Conservation (phyloP, 2,888 invertebrate species). For the Lepidochitona cinerea region DNA sequence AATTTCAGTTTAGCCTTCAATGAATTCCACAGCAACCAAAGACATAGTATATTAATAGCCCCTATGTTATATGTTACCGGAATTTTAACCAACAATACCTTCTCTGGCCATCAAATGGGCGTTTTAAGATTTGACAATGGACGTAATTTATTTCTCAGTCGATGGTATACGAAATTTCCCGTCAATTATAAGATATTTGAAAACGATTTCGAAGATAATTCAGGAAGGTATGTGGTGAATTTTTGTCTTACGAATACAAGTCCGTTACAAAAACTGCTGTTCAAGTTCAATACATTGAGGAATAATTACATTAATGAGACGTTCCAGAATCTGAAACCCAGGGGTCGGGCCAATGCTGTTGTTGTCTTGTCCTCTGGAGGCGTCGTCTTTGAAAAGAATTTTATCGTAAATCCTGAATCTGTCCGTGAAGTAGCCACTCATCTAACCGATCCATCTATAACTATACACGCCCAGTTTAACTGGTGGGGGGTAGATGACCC, state of each 20-base stretch:
- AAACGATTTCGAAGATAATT: conserved; percentile 91
- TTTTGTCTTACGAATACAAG: conserved; percentile 91
- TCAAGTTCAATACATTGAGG: conserved; percentile 89
- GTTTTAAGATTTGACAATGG: conserved; percentile 88
- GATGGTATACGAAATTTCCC: conserved; percentile 61
- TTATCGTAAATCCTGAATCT: conserved; percentile 90
- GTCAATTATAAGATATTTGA: conserved; percentile 64
- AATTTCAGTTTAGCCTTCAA: conserved; percentile 68
- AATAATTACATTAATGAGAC: conserved; percentile 90
- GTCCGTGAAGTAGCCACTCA: conserved; percentile 96
- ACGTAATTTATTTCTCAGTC: conserved; percentile 64
- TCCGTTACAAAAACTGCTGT: conserved; percentile 83
- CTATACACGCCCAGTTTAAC: conserved; percentile 94
- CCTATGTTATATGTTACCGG: conserved; percentile 69
- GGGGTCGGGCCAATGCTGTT: conserved; percentile 93
- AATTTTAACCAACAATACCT: conserved; percentile 83
- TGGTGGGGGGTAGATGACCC: conserved; percentile 81
- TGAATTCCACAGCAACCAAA: conserved; percentile 56
- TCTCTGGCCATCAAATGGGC: conserved; percentile 85
- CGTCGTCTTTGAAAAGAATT: conserved; percentile 89
- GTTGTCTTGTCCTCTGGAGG: conserved; percentile 93
- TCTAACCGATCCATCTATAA: conserved; percentile 91
- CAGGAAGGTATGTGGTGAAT: conserved; percentile 89
- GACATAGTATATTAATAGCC: conserved; percentile 64
- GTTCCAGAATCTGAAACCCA: conserved; percentile 85